phyloP scores from a whole-genome alignment of 2,797 vertebrate genomes.

The Sebastes ruberrimus region DNA sequence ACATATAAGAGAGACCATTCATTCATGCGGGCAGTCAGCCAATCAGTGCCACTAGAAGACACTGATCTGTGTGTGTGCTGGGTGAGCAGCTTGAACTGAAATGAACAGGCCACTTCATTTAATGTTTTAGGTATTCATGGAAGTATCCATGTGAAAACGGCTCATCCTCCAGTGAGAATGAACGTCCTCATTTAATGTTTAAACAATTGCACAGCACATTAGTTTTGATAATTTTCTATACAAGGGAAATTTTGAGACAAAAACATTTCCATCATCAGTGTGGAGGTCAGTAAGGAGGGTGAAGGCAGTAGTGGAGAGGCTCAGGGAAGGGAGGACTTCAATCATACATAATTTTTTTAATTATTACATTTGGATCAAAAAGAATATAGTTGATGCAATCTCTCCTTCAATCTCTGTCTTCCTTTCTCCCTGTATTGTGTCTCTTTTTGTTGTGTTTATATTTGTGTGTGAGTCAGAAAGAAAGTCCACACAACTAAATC shows the following conservation, averaged over 20 bases:
- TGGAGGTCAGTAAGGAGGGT: background rate
- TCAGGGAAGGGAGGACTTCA: background rate
- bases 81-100: slow-evolving; percentile 32
- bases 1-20: slow-evolving; percentile 28
- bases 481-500: background rate
- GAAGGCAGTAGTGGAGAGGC: background rate
- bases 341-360: background rate
- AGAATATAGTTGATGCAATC: background rate
- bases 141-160: background rate
- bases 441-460: background rate
- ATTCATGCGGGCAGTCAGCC: slow-evolving; percentile 23
- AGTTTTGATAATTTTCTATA: background rate
- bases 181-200: background rate
- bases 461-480: background rate
- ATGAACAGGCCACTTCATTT: slow-evolving; percentile 34
- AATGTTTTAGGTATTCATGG: slow-evolving; percentile 28
- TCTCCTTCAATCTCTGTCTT: background rate
- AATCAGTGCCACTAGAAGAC: slow-evolving; percentile 26
- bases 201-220: background rate
- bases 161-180: background rate
- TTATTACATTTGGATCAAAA: background rate
- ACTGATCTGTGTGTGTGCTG: slow-evolving; percentile 29
- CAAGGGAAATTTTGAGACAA: background rate
- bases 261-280: background rate
- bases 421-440: background rate